phyloP scores from a whole-genome alignment of 2,113 vertebrate species.

The Phycodurus eques region DNA sequence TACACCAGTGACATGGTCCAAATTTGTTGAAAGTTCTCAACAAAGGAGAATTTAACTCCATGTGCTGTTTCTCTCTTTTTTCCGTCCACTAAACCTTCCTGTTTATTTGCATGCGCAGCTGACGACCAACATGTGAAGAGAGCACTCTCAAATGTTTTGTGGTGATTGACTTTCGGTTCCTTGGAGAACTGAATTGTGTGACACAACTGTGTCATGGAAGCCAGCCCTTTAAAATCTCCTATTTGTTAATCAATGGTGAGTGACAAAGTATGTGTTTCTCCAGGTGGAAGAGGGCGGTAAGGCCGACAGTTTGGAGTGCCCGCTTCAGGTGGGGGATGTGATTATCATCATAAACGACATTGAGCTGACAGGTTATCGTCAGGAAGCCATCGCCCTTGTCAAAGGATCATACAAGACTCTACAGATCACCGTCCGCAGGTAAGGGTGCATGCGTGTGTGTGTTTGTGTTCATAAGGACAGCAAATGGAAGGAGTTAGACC shows the following conservation, averaged over 20 bases:
- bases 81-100: too few relatives aligned
- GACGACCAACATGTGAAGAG: too few relatives aligned
- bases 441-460: slow-evolving; percentile 28
- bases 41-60: too few relatives aligned
- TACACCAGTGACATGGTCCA: too few relatives aligned
- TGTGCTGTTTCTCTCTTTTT: too few relatives aligned
- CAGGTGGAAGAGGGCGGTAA: slow-evolving; percentile 90
- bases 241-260: not conserved
- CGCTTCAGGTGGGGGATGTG: slow-evolving; percentile 83
- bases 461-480: not conserved
- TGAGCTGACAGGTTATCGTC: slow-evolving; percentile 83
- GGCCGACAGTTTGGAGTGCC: slow-evolving; percentile 72
- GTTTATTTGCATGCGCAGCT: too few relatives aligned
- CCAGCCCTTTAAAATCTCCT: not conserved
- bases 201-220: not conserved
- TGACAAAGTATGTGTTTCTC: slow-evolving; percentile 21
- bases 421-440: slow-evolving; percentile 86
- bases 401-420: slow-evolving; percentile 90
- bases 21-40: too few relatives aligned
- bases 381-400: slow-evolving; percentile 87
- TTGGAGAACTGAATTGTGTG: too few relatives aligned
- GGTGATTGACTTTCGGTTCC: too few relatives aligned
- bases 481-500: not conserved
- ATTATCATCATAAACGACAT: slow-evolving; percentile 87
- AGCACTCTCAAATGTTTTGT: too few relatives aligned